phyloP scores from a whole-genome alignment of 2,113 vertebrate genomes.

The Pachyramphus minor region DNA sequence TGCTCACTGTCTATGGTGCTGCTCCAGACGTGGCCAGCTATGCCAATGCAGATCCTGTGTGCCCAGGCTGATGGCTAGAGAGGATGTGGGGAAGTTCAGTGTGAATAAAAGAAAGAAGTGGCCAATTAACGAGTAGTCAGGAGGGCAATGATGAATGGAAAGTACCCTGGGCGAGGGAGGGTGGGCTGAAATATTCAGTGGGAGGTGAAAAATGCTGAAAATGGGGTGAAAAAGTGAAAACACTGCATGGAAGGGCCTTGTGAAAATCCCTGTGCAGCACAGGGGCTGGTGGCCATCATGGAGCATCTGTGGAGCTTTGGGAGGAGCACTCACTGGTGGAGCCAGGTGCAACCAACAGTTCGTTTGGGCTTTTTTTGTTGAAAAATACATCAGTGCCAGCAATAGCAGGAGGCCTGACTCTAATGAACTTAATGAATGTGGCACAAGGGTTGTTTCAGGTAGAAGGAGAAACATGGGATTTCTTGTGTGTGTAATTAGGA shows the following conservation, averaged over 20 bases:
- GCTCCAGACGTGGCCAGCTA: rapidly evolving
- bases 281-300: background rate
- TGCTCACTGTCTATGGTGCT: background rate
- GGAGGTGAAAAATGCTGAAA: background rate
- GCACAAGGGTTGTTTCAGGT: conserved; percentile 3
- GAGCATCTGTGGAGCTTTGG: background rate
- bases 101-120: background rate
- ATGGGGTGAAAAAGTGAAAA: background rate
- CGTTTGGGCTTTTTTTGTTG: background rate
- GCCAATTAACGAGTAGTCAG: rapidly evolving
- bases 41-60: background rate
- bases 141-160: background rate
- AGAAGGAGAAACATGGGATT: background rate
- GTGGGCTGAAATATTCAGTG: background rate
- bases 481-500: conserved; percentile 23
- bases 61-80: rapidly evolving
- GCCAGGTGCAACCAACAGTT: background rate
- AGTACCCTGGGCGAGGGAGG: background rate
- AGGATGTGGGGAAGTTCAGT: rapidly evolving
- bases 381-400: background rate
- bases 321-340: background rate
- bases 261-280: background rate
- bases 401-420: background rate
- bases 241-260: background rate
- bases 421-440: conserved; percentile 13